phyloP scores from a whole-genome alignment of 1,140 invertebrate species.

The Drosophila sulfurigaster region DNA sequence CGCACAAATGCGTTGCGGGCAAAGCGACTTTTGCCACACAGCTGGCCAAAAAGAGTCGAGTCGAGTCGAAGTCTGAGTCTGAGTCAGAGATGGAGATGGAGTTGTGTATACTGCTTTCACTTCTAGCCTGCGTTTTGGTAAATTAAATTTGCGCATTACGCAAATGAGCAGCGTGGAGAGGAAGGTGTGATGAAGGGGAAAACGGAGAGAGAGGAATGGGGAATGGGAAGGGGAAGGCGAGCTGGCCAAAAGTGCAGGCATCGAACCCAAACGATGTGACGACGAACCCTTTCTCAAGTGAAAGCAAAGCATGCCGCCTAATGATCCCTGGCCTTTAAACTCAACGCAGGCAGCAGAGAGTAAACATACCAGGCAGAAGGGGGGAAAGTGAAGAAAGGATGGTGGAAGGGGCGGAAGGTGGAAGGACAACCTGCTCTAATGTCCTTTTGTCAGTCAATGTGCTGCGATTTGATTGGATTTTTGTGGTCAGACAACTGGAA shows the following conservation, averaged over 20 bases:
- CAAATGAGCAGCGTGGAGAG: constrained; percentile 69
- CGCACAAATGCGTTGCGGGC: constrained; percentile 74
- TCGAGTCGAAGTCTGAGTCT: too few species aligned
- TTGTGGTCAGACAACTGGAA: constrained; percentile 46
- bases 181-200: neutral
- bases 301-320: constrained; percentile 34
- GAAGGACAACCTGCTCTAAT: neutral
- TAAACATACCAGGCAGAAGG: neutral
- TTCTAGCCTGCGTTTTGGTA: constrained; percentile 70
- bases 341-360: neutral
- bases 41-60: neutral
- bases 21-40: constrained; percentile 55
- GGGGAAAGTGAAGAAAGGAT: neutral
- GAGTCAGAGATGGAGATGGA: neutral
- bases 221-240: too few species aligned
- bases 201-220: neutral
- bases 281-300: constrained; percentile 24
- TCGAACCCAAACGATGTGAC: constrained; percentile 25
- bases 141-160: constrained; percentile 84
- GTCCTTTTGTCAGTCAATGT: constrained; percentile 37
- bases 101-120: constrained; percentile 32
- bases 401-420: neutral
- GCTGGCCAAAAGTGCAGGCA: constrained; percentile 4
- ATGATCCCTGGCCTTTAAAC: constrained; percentile 46
- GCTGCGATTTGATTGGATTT: constrained; percentile 55